phyloP scores from a whole-genome alignment of 2,888 invertebrate species.

The Minunthozetes semirufus region DNA sequence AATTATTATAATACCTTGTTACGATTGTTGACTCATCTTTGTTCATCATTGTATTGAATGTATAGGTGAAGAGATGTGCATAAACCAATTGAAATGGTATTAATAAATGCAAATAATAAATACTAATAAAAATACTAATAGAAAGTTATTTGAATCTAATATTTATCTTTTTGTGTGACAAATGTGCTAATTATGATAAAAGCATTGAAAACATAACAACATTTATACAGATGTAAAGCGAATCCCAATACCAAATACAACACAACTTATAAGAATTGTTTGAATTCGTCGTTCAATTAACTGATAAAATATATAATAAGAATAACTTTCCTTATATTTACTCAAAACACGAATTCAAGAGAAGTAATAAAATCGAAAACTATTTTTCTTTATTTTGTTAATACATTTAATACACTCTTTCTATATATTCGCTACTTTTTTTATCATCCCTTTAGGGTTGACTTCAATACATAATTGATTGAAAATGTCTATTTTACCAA shows the following conservation, averaged over 20 bases:
- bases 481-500: too few relatives aligned
- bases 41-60: too few relatives aligned
- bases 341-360: neutral
- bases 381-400: neutral
- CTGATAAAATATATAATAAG: neutral
- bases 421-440: neutral
- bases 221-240: neutral
- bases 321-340: constrained; percentile 3
- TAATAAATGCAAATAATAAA: neutral
- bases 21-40: too few relatives aligned
- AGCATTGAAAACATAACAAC: neutral
- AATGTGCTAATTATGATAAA: constrained; percentile 13
- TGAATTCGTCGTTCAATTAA: constrained; percentile 13
- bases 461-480: neutral
- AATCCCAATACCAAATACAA: neutral
- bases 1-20: too few relatives aligned
- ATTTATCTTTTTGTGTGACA: neutral
- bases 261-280: neutral
- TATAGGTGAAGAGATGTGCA: neutral
- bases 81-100: neutral
- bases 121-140: neutral
- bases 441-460: neutral
- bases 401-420: neutral
- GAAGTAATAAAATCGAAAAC: neutral
- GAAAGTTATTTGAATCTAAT: neutral